Evolutionary conservation across 2,888 invertebrate species (phyloP), one percentile per base, ranked within the genome.

Genomic region (Mimas tiliae): DNA sequence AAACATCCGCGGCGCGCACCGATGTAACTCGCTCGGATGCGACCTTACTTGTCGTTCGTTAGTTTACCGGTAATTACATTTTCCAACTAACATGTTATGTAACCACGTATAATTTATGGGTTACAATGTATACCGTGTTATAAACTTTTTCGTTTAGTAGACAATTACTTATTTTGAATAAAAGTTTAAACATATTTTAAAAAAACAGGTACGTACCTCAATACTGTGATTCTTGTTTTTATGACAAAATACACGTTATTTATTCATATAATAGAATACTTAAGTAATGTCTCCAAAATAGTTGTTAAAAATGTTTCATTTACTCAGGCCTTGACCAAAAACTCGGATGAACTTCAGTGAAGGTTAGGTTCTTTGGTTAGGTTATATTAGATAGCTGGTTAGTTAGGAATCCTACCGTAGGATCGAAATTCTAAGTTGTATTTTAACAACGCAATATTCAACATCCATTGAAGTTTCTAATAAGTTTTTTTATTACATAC

Each of bases 1-100:
- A 68, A 65, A 69, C 52, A 58, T 48, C 62, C 47, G 64, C 27
- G 50, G 34, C 42, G 47, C 42, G 62, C 52, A 27, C 53, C 42
- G 34, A 53, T 63, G 63, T 33, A 58, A 70, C 69, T 70, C 67
- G 68, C 62, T 65, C 65, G 71, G 67, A 53, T 42, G 68, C 74
- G 73, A 74, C 75, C 73, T 74, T 70, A 71, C 67, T 74, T 73
- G 71, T 68, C 69, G 68, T 66, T 72, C 69, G 74, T 67, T 73
- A 73, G 74, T 75, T 75, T 74, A 69, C 67, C 69, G 72, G 71
- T 67, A 73, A 72, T 71, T 68, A 71, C 73, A 74, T 74, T 74
- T 73, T 66, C 66, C 65, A 65, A 38, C 65, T 66, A 65, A 65
- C 69, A 72, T 71, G 66, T 75, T 75, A 74, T 68, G 67, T 71